Conservation (phyloP, 2,888 invertebrate genomes). For the Vannuccia rotundouncinata region DNA sequence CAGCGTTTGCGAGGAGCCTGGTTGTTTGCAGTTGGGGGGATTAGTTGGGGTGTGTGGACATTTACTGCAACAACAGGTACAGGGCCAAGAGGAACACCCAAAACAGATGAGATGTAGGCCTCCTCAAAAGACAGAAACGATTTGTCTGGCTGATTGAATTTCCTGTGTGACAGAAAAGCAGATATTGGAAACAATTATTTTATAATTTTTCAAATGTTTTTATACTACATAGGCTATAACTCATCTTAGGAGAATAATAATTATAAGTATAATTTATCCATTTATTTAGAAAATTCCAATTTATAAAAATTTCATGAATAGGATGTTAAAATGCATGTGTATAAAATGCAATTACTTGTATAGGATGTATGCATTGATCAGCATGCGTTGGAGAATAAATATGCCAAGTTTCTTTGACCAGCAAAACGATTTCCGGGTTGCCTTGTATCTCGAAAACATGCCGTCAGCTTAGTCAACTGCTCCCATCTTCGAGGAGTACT, state of each 20-base stretch:
- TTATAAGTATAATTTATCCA: neutral
- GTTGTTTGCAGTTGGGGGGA: slow-evolving; percentile 19
- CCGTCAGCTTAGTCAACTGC: neutral
- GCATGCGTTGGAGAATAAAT: neutral
- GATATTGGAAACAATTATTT: neutral
- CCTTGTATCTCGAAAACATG: neutral
- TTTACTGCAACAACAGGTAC: neutral
- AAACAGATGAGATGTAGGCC: neutral
- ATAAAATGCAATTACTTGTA: neutral
- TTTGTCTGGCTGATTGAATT: neutral
- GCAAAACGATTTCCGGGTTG: neutral
- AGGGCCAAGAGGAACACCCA: slow-evolving; percentile 15
- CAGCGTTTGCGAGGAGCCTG: neutral
- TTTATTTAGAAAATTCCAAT: neutral
- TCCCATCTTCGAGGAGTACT: neutral
- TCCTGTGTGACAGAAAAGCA: neutral
- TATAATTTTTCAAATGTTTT: too few relatives aligned
- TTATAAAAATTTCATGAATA: neutral
- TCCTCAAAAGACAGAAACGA: neutral
- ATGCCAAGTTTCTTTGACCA: neutral
- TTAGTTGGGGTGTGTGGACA: neutral
- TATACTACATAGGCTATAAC: too few relatives aligned
- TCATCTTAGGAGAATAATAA: too few relatives aligned
- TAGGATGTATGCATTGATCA: neutral
- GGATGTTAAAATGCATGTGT: neutral